Evolutionary conservation across 2,113 vertebrate genomes (phyloP), one percentile per base, ranked within the genome.

Genomic region (Microcebus griseorufus): DNA sequence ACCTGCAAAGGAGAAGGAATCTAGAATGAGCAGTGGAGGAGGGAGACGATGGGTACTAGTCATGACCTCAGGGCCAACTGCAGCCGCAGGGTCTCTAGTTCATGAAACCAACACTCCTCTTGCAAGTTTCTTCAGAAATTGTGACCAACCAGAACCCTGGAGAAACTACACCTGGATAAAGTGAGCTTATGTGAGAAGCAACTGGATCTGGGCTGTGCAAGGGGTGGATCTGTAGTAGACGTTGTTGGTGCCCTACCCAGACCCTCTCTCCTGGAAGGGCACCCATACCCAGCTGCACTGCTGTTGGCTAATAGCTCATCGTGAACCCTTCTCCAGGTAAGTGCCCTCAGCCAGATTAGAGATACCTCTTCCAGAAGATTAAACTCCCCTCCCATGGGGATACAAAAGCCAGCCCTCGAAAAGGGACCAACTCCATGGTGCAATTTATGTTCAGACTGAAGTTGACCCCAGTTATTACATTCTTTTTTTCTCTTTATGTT

Each of bases 221-320:
- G 53, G 42, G 25, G 25, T 72, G 65, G 25, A 72, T 48, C 64
- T 48, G 45, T 12, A 11, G 45, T 12, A 18, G 45, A 16, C 0
- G 4, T 22, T 12, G 39, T 1, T 1, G 32, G 67, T 4, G 23
- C 39, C 4, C 42, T 4, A 5, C 4, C 9, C 13, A 18, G 27
- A 45, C 6, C 62, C 6, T 67, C 48, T 16, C n/a, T 67, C 23
- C 62, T n/a, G 55, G 58, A 55, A 70, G 20, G 23, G n/a, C 8
- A 3, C 53, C 37, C 12, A 4, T 10, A 20, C 27, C 51, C 9
- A 9, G 37, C 27, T 34, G 45, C n/a, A 29, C 53, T 6, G 55
- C 7, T 51, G 29, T 58, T 25, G 9, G 91, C 45, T 39, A 20
- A 53, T 9, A 32, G 7, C 25, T 9, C 25, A 18, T 22, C 8